Evolutionary conservation across 2,888 invertebrate genomes (phyloP).

Genomic region (Aphidius colemani): DNA sequence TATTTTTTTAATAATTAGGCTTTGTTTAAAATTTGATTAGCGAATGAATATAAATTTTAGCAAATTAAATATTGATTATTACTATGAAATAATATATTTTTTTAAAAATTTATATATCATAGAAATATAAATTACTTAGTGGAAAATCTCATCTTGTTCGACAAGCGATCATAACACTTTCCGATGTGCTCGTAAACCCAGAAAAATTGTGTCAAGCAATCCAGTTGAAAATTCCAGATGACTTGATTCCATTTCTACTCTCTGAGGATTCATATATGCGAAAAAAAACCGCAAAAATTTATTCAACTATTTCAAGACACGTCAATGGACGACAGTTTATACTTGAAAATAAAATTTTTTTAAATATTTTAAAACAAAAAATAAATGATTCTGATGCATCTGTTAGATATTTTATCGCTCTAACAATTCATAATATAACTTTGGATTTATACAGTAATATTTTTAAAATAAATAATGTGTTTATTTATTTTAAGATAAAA

Average conservation of each 20-base stretch:
- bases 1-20: no score
- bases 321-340: constrained; percentile 58
- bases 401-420: no score
- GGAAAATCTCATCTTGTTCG: constrained; percentile 50
- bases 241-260: constrained; percentile 51
- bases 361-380: constrained; percentile 50
- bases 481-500: no score
- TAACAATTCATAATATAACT: no score
- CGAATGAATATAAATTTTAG: no score
- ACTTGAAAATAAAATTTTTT: constrained; percentile 48
- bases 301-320: constrained; percentile 54
- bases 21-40: no score
- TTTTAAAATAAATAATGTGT: no score
- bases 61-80: no score
- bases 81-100: no score
- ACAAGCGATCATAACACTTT: constrained; percentile 59
- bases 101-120: background rate
- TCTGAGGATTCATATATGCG: constrained; percentile 53
- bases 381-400: constrained; percentile 46
- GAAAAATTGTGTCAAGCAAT: constrained; percentile 60
- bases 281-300: constrained; percentile 56
- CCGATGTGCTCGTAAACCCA: constrained; percentile 60
- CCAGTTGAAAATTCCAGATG: constrained; percentile 55
- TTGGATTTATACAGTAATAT: no score
- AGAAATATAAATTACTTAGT: constrained; percentile 53